Conservation (phyloP, 2,113 vertebrate species). For the Epinephelus lanceolatus region DNA sequence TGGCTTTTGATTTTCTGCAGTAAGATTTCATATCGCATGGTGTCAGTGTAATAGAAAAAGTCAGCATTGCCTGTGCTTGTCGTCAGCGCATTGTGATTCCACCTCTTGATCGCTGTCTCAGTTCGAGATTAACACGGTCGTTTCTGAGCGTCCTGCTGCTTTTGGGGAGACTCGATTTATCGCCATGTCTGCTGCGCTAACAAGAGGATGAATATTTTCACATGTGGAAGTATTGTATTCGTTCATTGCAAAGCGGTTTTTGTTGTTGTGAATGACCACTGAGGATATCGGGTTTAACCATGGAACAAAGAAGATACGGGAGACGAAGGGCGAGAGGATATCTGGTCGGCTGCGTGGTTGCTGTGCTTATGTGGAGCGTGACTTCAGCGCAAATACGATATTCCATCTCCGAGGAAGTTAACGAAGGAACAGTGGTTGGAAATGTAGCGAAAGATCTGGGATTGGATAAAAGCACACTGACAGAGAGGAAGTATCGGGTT, state of each 20-base stretch:
- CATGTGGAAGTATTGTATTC: background rate
- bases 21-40: constrained; percentile 14
- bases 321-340: background rate
- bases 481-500: constrained; percentile 71
- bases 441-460: constrained; percentile 80
- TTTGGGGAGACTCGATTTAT: background rate
- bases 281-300: constrained; percentile 16
- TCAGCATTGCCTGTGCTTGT: background rate
- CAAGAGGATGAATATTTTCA: too few relatives aligned
- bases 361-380: constrained; percentile 55
- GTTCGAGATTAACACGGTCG: background rate
- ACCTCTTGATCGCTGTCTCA: background rate
- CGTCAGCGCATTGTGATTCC: constrained; percentile 4
- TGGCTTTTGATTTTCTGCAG: background rate
- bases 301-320: constrained; percentile 73
- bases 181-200: too few relatives aligned
- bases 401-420: constrained; percentile 76
- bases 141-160: background rate
- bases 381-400: constrained; percentile 76
- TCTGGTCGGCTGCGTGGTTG: constrained; percentile 18
- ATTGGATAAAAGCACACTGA: constrained; percentile 62
- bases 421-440: constrained; percentile 76
- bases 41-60: constrained; percentile 47
- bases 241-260: background rate
- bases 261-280: background rate